Percentiles rank a stretch among this genome's conserved stretches.
phyloP scores from a whole-genome alignment of 2,888 invertebrate species.

The Alentia gelatinosa region DNA sequence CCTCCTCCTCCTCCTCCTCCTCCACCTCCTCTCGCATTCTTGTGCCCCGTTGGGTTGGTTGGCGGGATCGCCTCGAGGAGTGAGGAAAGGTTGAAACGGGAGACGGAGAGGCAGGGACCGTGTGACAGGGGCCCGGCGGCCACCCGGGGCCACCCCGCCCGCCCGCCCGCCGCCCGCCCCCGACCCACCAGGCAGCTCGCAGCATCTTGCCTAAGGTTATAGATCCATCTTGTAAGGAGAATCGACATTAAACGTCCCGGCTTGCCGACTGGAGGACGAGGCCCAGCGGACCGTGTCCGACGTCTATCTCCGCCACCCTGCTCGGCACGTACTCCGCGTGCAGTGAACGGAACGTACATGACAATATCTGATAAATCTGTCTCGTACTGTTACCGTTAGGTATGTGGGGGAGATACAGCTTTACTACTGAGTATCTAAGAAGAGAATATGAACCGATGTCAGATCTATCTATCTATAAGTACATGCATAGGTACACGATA shows the following conservation, averaged over 20 bases:
- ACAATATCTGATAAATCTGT: no score
- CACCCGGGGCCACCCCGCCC: neutral
- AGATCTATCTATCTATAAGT: no score
- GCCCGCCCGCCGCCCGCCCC: neutral
- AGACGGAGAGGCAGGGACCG: constrained; percentile 3
- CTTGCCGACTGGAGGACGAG: no score
- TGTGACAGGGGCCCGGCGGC: constrained; percentile 8
- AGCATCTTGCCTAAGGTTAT: constrained; percentile 22
- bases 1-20: neutral
- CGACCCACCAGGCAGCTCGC: neutral
- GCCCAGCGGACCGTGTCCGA: no score
- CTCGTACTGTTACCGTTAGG: no score
- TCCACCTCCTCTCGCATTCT: neutral
- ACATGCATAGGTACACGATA: no score
- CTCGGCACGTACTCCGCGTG: no score
- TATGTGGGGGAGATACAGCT: no score
- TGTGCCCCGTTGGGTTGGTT: neutral
- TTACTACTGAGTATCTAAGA: no score
- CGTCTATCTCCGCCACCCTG: no score
- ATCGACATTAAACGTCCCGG: neutral
- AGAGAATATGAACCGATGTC: no score
- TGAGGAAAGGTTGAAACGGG: constrained; percentile 45
- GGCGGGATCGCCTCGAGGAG: neutral
- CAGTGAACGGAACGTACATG: no score
- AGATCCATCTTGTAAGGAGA: constrained; percentile 4